These are phyloP conservation scores for Aythya baeri DNA, from an alignment of 2,113 vertebrate species.

Conservation along the genomic window DNA sequence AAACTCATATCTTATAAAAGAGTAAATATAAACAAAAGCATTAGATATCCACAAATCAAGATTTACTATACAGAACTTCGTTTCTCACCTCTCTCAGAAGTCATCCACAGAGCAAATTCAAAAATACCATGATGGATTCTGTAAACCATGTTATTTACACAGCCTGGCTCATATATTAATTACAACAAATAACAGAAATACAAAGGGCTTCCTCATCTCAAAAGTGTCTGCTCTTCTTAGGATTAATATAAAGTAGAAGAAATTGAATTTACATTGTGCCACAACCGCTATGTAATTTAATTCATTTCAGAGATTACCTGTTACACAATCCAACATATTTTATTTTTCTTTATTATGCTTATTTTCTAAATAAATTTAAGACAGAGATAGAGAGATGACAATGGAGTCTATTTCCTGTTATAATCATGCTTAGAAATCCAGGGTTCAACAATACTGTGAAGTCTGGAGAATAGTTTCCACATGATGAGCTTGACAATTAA, in stretches of 20 bases:
- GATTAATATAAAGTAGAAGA: not conserved
- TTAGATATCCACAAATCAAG: not conserved
- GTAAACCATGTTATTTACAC: not conserved
- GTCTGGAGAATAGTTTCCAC: not conserved
- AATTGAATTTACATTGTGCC: not conserved
- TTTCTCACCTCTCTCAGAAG: not conserved
- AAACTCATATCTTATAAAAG: not conserved
- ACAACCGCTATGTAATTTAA: not conserved
- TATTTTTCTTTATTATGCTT: not conserved
- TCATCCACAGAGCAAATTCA: not conserved
- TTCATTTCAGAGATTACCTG: not conserved
- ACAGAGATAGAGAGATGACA: not conserved
- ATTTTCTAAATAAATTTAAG: too few relatives aligned
- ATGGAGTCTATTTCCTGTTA: not conserved
- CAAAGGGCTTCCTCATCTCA: not conserved
- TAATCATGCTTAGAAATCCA: not conserved
- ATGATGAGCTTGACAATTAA: not conserved
- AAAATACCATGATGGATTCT: not conserved
- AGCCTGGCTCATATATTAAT: not conserved
- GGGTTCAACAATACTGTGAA: not conserved
- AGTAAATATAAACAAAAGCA: not conserved
- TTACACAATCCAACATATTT: not conserved
- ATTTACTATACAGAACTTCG: not conserved
- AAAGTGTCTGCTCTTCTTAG: not conserved
- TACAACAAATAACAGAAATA: not conserved